Evolutionary conservation across 2,797 vertebrate genomes (phyloP).

Genomic region (Squalus acanthias): DNA sequence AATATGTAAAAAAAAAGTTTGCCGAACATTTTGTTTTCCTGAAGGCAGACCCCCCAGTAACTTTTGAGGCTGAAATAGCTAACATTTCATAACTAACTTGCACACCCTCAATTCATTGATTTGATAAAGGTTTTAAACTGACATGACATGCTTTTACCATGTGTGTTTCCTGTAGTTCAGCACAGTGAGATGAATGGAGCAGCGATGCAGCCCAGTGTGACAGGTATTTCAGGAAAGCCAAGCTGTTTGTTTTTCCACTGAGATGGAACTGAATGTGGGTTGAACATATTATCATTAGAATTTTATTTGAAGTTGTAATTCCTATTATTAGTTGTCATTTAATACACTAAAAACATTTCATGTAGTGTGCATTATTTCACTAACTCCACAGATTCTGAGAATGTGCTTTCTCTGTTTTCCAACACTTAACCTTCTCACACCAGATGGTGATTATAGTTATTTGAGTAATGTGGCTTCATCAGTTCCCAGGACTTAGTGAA

Average conservation of each 20-base stretch:
- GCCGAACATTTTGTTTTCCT: not conserved
- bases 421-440: not conserved
- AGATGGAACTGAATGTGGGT: not conserved
- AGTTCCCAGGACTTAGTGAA: not conserved
- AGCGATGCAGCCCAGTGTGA: not conserved
- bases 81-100: not conserved
- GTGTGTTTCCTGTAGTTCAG: not conserved
- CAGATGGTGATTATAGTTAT: not conserved
- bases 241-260: not conserved
- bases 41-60: not conserved
- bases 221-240: not conserved
- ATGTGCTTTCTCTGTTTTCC: not conserved
- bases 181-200: not conserved
- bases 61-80: not conserved
- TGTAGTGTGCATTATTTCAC: not conserved
- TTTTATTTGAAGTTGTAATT: not conserved
- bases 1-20: not conserved
- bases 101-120: not conserved
- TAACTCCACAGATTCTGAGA: not conserved
- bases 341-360: not conserved
- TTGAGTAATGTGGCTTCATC: not conserved
- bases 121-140: not conserved
- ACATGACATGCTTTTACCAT: not conserved
- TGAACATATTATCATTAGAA: not conserved
- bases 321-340: not conserved